Evolutionary conservation across 2,797 vertebrate genomes (phyloP).

Genomic region (Poecilia velifera): DNA sequence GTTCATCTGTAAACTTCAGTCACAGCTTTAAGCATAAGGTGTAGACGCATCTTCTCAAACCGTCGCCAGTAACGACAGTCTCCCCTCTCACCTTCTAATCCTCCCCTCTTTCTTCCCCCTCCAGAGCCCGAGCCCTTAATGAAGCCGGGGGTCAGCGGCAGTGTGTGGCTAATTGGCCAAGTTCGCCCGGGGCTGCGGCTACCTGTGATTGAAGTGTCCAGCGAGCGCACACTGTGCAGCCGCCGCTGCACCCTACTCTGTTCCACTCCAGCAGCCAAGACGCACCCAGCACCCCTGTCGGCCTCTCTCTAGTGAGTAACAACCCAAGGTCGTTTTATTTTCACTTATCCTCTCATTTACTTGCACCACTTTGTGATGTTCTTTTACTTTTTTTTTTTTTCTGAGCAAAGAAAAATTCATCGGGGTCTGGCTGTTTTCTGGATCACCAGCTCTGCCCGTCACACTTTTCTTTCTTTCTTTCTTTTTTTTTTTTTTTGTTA

Average conservation of each 20-base stretch:
- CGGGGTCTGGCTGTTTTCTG: conserved; percentile 1
- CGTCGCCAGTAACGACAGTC: conserved; percentile 34
- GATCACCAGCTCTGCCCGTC: conserved; percentile 25
- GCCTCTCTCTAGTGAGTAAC: conserved; percentile 71
- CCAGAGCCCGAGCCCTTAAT: conserved; percentile 77
- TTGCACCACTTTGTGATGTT: conserved; percentile 29
- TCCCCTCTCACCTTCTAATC: conserved; percentile 43
- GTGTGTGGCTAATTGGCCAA: conserved; percentile 82
- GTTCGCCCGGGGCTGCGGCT: conserved; percentile 76
- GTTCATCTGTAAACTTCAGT: conserved; percentile 70
- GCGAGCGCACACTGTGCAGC: conserved; percentile 65
- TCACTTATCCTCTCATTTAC: conserved; percentile 39
- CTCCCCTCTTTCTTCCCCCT: conserved; percentile 40
- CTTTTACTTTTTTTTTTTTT: conserved; percentile 45
- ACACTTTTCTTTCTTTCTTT: conserved; percentile 19
- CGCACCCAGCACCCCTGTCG: conserved; percentile 54
- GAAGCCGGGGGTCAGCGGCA: conserved; percentile 77
- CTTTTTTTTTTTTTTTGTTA: neutral
- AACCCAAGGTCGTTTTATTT: conserved; percentile 54
- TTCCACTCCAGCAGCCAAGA: conserved; percentile 72
- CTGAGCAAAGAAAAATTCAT: conserved; percentile 29
- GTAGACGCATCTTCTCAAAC: conserved; percentile 41
- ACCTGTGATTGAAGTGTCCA: conserved; percentile 80
- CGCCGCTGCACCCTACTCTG: conserved; percentile 62
- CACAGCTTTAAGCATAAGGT: conserved; percentile 40